Conservation (phyloP, 2,113 vertebrate genomes). For the Brienomyrus longianalis region DNA sequence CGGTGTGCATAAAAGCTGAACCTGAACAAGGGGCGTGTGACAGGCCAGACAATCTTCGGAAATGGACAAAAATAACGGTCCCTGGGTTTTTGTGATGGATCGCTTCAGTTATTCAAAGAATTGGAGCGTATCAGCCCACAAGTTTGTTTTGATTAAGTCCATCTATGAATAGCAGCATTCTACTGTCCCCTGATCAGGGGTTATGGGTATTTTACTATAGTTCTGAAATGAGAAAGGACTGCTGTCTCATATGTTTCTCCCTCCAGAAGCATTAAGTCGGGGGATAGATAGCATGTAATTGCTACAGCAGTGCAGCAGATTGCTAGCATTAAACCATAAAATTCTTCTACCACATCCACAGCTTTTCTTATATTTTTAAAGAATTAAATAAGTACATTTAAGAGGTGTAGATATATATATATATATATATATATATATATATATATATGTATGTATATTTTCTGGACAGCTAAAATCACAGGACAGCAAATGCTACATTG, state of each 20-base stretch:
- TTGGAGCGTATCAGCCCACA: background rate
- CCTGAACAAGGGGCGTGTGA: background rate
- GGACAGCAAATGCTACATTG: conserved; percentile 19
- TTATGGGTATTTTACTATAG: background rate
- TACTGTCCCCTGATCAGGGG: background rate
- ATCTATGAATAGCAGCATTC: background rate
- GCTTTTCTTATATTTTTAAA: background rate
- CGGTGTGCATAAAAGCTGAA: background rate
- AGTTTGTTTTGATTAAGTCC: background rate
- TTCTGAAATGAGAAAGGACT: background rate
- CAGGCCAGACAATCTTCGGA: background rate
- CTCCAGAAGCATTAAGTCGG: background rate
- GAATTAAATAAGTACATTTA: background rate
- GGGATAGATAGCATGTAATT: background rate
- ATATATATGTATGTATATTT: too few species aligned
- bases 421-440: too few species aligned
- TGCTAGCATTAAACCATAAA: background rate
- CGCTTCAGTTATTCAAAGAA: conserved; percentile 11
- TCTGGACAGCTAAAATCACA: background rate
- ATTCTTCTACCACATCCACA: background rate
- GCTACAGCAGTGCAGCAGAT: background rate
- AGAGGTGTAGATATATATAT: background rate
- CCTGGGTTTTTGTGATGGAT: background rate
- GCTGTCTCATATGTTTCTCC: background rate
- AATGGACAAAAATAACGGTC: background rate